Evolutionary conservation across 1,140 invertebrate species (phyloP).

Genomic region (Drosophila mojavensis): DNA sequence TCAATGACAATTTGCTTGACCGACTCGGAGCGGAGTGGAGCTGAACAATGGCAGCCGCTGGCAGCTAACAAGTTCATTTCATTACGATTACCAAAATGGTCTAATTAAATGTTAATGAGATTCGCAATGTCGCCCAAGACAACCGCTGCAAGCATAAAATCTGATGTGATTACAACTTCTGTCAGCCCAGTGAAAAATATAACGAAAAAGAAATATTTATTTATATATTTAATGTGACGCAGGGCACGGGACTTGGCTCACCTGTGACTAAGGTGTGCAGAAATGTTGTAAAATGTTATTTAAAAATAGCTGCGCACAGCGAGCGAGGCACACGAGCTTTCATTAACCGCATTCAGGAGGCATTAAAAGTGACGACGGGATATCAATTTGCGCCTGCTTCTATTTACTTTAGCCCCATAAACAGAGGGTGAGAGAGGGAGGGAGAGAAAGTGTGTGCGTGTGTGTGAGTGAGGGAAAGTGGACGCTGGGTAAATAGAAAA

Average conservation of each 20-base stretch:
- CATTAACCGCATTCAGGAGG: conserved; percentile 69
- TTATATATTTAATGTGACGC: not conserved
- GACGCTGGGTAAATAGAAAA: conserved; percentile 65
- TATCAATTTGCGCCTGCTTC: conserved; percentile 57
- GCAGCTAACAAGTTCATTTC: conserved; percentile 69
- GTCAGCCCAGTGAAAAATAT: not conserved
- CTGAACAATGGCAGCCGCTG: conserved; percentile 42
- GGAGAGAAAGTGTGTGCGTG: not conserved
- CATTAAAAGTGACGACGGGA: conserved; percentile 70
- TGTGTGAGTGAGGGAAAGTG: not conserved
- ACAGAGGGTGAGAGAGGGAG: not conserved
- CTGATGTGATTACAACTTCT: conserved; percentile 12
- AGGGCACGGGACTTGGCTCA: conserved; percentile 35
- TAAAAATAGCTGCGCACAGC: conserved; percentile 54
- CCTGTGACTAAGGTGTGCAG: conserved; percentile 50
- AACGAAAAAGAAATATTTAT: not conserved
- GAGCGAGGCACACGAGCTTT: conserved; percentile 51
- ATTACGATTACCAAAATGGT: conserved; percentile 66
- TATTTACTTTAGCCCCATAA: conserved; percentile 24
- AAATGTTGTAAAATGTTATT: conserved; percentile 66
- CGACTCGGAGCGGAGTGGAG: conserved; percentile 38
- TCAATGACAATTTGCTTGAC: conserved; percentile 69
- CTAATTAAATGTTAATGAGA: conserved; percentile 78
- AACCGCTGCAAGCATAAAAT: conserved; percentile 2
- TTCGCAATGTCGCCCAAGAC: conserved; percentile 31